These are phyloP conservation scores for Chromobotia macracanthus DNA, from an alignment of 2,797 vertebrate species.

Conservation along the genomic window DNA sequence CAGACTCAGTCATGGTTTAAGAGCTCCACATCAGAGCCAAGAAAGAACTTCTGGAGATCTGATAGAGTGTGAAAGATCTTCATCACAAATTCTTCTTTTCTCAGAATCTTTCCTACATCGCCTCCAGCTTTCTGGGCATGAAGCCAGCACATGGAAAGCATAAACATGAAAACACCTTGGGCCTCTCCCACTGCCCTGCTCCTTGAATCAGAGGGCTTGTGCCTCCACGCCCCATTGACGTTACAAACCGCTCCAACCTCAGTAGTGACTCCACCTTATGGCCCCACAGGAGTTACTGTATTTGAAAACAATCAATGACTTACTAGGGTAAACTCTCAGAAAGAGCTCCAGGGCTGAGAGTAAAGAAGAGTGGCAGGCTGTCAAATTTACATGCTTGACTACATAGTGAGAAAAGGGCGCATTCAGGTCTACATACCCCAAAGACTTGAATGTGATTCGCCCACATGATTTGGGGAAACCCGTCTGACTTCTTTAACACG, in stretches of 20 bases:
- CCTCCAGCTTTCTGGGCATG: slow-evolving; percentile 45
- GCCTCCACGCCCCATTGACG: slow-evolving; percentile 52
- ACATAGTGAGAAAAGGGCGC: slow-evolving; percentile 25
- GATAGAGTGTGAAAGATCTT: slow-evolving; percentile 8
- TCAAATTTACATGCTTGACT: slow-evolving; percentile 20
- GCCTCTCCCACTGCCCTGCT: slow-evolving; percentile 42
- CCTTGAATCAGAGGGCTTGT: slow-evolving; percentile 44
- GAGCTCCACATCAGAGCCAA: neutral
- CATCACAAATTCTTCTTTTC: slow-evolving; percentile 14
- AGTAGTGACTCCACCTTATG: slow-evolving; percentile 29
- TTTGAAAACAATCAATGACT: slow-evolving; percentile 31
- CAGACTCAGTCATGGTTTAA: neutral
- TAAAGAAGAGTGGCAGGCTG: slow-evolving; percentile 18
- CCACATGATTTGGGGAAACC: slow-evolving; percentile 51
- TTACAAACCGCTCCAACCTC: slow-evolving; percentile 38
- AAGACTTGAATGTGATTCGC: slow-evolving; percentile 30
- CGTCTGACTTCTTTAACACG: slow-evolving; percentile 46
- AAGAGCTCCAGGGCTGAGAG: slow-evolving; percentile 24
- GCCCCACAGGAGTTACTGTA: slow-evolving; percentile 35
- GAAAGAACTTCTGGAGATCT: neutral
- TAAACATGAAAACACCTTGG: slow-evolving; percentile 51
- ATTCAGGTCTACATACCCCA: slow-evolving; percentile 50
- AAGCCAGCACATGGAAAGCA: slow-evolving; percentile 47
- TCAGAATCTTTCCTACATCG: slow-evolving; percentile 35
- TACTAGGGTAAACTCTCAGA: slow-evolving; percentile 15